A percentile compares a stretch with the other conserved stretches of the same genome.
These are phyloP conservation scores for Protobothrops mucrosquamatus DNA, from an alignment of 2,113 vertebrate species.

Conservation along the genomic window DNA sequence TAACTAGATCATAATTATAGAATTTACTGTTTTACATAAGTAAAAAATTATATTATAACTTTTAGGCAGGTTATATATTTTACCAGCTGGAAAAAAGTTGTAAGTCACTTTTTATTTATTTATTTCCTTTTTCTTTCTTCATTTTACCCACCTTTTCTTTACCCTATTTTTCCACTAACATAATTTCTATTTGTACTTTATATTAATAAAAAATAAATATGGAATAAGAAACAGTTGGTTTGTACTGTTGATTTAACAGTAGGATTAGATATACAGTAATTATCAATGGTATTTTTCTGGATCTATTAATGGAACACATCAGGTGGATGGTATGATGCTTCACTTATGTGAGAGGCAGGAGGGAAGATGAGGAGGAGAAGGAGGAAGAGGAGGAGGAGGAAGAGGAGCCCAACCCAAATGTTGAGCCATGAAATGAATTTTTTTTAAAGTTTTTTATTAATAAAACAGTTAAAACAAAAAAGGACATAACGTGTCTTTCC, in stretches of 20 bases:
- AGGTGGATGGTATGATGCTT: too few species aligned
- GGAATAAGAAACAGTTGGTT: background rate
- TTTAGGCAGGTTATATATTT: background rate
- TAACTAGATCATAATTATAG: background rate
- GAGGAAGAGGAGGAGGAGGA: fast-evolving
- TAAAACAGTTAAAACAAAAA: too few species aligned
- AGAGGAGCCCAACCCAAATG: background rate
- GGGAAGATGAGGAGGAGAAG: background rate
- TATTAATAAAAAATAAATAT: too few species aligned
- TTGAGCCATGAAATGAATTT: background rate
- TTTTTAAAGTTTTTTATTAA: too few species aligned
- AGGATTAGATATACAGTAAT: too few species aligned
- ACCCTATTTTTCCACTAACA: background rate
- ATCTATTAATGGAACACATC: too few species aligned
- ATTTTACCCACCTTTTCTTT: background rate
- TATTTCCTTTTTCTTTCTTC: background rate
- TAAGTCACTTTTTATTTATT: background rate
- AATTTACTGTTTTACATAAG: background rate
- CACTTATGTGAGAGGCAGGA: too few species aligned
- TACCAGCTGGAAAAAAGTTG: background rate
- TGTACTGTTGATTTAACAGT: background rate
- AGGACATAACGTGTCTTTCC: too few species aligned
- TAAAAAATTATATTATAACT: background rate
- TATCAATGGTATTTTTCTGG: too few species aligned
- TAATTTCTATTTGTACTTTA: background rate